phyloP scores from a whole-genome alignment of 2,888 invertebrate genomes.

The Atrina japonica region DNA sequence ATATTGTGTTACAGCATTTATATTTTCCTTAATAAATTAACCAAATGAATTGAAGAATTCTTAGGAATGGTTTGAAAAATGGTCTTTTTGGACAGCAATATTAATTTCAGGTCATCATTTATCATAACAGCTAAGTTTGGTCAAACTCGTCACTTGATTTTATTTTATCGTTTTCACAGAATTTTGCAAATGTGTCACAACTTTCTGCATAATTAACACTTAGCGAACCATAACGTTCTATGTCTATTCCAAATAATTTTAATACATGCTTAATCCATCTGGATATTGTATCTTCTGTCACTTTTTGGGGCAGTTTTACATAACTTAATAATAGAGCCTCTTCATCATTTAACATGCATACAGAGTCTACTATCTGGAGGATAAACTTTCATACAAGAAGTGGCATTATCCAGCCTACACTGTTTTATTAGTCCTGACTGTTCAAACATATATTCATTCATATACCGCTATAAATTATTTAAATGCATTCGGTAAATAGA shows the following conservation, averaged over 20 bases:
- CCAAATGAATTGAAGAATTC: no score
- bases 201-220: no score
- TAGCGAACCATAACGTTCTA: slow-evolving; percentile 31
- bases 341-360: slow-evolving; percentile 31
- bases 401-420: slow-evolving; percentile 39
- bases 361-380: slow-evolving; percentile 36
- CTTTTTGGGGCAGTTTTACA: slow-evolving; percentile 42
- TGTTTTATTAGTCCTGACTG: slow-evolving; percentile 41
- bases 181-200: no score
- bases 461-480: slow-evolving; percentile 22
- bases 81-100: no score
- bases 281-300: slow-evolving; percentile 46
- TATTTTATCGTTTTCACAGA: no score
- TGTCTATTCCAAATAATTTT: slow-evolving; percentile 39
- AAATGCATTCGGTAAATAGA: no score
- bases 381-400: slow-evolving; percentile 33
- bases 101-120: no score
- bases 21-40: no score
- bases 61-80: no score
- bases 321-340: slow-evolving; percentile 42
- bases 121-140: no score
- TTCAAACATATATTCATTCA: slow-evolving; percentile 30
- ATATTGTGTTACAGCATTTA: no score
- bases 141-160: no score
- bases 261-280: slow-evolving; percentile 50